Evolutionary conservation across 37 sponge, comb jelly and placozoan genomes (phyloP), one percentile per base, ranked within the genome.

Genomic region (Aphrocallistes beatrix): DNA sequence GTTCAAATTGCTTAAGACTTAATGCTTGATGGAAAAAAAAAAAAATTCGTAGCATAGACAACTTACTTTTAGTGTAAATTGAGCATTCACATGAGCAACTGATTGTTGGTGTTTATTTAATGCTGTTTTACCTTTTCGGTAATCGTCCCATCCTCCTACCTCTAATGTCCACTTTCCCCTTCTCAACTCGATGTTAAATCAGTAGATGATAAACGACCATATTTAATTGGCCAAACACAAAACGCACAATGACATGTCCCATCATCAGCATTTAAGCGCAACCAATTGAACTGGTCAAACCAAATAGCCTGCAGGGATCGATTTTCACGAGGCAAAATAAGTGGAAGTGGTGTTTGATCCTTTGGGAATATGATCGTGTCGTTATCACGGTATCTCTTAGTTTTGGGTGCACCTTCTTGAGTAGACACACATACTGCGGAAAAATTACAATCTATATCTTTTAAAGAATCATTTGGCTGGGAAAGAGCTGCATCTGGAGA

Each of bases 61-160:
- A 60, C 75, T 60, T 60, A 60, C 75, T 60, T 60, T 60, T 32
- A 60, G 75, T 60, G 75, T 60, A 60, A 60, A 60, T 60, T 60
- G 75, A 60, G 75, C 34, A 60, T 60, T 60, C 25, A 60, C 34
- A 60, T 60, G 75, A 60, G 75, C 75, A 60, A 60, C 75, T 60
- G 75, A 60, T 60, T 60, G 25, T 60, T 19, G 75, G 75, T 60
- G 75, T 60, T 60, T 60, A 60, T 60, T 60, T 60, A 60, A 60
- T 60, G 75, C 25, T 60, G 75, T 47, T 47, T 47, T 13, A 47
- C 49, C 49, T 47, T 47, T 47, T 47, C 49, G 49, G 49, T 47
- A 47, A 21, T 47, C 49, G 17, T 13, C 49, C 49, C 49, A 21
- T 47, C 49, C 49, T 47, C 49, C 75, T 28, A 60, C 25, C 75